Evolutionary conservation across 2,113 vertebrate species (phyloP).

Genomic region (Saguinus midas): DNA sequence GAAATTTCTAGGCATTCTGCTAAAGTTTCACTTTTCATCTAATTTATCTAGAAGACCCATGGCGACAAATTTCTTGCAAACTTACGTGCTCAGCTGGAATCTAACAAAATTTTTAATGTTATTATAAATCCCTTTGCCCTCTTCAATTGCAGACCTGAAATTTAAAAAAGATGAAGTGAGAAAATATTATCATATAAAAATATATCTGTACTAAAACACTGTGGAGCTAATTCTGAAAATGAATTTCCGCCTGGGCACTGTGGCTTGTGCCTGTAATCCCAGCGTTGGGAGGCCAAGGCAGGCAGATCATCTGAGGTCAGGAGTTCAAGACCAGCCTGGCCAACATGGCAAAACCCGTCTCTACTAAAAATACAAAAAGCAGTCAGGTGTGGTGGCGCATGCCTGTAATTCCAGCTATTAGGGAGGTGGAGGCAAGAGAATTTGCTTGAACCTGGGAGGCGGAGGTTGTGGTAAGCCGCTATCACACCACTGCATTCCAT

Average conservation of each 20-base stretch:
- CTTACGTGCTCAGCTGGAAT: conserved; percentile 99
- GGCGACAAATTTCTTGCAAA: conserved; percentile 66
- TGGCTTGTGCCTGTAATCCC: too few species aligned
- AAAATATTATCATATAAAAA: conserved; percentile 45
- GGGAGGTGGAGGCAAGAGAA: too few species aligned
- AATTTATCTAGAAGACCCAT: conserved; percentile 6
- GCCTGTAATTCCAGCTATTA: too few species aligned
- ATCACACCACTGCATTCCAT: too few species aligned
- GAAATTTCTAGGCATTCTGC: conserved; percentile 2
- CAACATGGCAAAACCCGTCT: too few species aligned
- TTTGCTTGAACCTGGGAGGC: too few species aligned
- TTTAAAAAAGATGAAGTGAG: conserved; percentile 62
- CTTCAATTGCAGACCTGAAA: conserved; percentile 98
- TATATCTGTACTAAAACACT: not conserved
- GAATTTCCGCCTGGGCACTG: not conserved
- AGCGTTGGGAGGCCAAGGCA: too few species aligned
- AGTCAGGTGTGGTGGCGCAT: too few species aligned
- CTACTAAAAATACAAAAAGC: too few species aligned
- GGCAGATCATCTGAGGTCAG: too few species aligned
- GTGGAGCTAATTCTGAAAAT: conserved; percentile 30
- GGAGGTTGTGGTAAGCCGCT: too few species aligned
- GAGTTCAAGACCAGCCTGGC: too few species aligned
- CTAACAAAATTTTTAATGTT: conserved; percentile 99
- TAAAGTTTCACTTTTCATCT: not conserved
- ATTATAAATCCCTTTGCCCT: conserved; percentile 99